Base-by-base conservation (phyloP, 2,888 invertebrate genomes). In the Trisateles emortualis region DNA sequence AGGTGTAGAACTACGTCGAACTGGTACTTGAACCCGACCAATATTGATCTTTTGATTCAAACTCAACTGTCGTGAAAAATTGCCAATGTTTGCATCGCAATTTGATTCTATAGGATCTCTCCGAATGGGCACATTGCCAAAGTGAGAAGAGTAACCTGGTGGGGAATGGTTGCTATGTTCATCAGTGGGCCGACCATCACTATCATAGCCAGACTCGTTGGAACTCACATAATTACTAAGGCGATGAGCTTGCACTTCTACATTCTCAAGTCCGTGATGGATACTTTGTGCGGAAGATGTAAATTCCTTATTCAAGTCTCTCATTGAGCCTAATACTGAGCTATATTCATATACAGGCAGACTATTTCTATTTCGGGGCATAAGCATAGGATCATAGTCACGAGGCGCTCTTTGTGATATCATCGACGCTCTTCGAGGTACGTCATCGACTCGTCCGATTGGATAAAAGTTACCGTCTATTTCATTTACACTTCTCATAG, bases 151-250 rank as follows among this genome's bases (percentile, higher is more conserved):
- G 74, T 93, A 94, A 43, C 92, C 90, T 53, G 94, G 94, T 30
- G 94, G 94, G 16, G 92, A 93, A 72, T 93, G 90, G 74, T 89
- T 93, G 64, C 88, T 92, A 58, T 93, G 92, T 73, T 94, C 94
- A 66, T 93, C 94, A 45, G 91, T 93, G 32, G 93, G 93, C 60
- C 94, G 94, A 45, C 96, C 95, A 80, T 96, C 96, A 83, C 96
- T 96, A 78, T 96, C 96, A 81, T 97, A 97, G 35, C 96, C 96
- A 42, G 96, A 96, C 87, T 97, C 96, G 83, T 96, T 96, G 39
- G 96, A 96, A 85, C 96, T 96, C 43, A 96, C 95, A 84, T 96
- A 96, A 86, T 95, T 96, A 81, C 94, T 95, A 74, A 95, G 87
- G 70, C 95, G 93, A 87, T 95, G 94, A 75, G 94, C 89, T 87